Evolutionary conservation across 2,888 invertebrate species (phyloP).

Genomic region (Pristionchus maxplancki): DNA sequence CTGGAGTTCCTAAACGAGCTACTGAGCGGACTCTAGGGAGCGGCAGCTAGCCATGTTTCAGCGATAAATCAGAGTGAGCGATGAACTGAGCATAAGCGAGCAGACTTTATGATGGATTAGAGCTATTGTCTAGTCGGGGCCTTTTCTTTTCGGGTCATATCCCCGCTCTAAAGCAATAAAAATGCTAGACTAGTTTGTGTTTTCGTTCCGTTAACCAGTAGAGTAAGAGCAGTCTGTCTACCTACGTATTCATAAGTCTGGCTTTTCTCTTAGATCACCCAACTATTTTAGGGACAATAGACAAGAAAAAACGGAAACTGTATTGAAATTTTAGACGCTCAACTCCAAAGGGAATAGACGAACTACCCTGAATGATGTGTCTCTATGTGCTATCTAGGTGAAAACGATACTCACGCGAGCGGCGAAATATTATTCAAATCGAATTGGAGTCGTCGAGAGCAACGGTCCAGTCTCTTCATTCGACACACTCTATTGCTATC

Average conservation of each 20-base stretch:
- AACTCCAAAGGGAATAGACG: background rate
- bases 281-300: too few species aligned
- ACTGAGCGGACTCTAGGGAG: background rate
- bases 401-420: background rate
- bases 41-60: background rate
- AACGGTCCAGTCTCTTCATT: background rate
- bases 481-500: background rate
- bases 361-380: background rate
- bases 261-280: too few species aligned
- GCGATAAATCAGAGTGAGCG: conserved; percentile 16
- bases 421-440: conserved; percentile 5
- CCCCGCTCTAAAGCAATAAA: too few species aligned
- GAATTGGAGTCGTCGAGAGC: background rate
- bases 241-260: too few species aligned
- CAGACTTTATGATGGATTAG: conserved; percentile 2
- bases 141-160: background rate
- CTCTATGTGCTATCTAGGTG: background rate
- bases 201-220: too few species aligned
- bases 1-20: conserved; percentile 1
- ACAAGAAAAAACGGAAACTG: too few species aligned
- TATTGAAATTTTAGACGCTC: too few species aligned
- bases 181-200: too few species aligned
- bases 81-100: background rate
- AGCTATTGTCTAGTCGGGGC: background rate
- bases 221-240: too few species aligned